Conservation (phyloP, 2,797 vertebrate genomes). For the Pipistrellus nathusii region DNA sequence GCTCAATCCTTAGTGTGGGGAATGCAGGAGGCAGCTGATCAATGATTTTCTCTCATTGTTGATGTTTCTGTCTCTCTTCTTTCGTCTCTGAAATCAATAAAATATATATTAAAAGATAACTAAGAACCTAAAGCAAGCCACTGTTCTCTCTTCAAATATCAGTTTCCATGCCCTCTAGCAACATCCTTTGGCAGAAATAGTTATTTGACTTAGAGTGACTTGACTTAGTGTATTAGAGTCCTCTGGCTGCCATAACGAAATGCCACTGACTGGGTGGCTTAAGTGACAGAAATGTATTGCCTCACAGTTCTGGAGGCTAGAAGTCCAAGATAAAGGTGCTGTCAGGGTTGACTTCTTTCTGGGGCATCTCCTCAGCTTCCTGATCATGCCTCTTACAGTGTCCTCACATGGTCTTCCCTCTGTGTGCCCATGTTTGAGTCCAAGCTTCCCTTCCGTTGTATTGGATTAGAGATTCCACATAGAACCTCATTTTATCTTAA, state of each 20-base stretch:
- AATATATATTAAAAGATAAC: background rate
- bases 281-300: background rate
- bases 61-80: no score
- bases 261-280: background rate
- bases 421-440: background rate
- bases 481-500: conserved; percentile 36
- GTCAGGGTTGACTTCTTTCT: background rate
- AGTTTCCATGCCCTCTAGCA: background rate
- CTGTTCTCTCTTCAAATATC: background rate
- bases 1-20: no score
- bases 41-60: no score
- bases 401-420: background rate
- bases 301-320: background rate
- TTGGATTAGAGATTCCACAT: no score
- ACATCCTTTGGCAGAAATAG: background rate
- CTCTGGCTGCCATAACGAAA: background rate
- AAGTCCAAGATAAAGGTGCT: background rate
- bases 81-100: no score
- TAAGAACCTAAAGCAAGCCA: background rate
- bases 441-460: background rate
- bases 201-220: background rate
- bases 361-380: background rate
- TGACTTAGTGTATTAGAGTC: background rate
- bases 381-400: background rate
- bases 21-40: no score